Percentiles rank a stretch among this genome's conserved stretches.
These are phyloP conservation scores for Chloroceryle inda DNA, from an alignment of 2,797 vertebrate genomes.

Conservation along the genomic window DNA sequence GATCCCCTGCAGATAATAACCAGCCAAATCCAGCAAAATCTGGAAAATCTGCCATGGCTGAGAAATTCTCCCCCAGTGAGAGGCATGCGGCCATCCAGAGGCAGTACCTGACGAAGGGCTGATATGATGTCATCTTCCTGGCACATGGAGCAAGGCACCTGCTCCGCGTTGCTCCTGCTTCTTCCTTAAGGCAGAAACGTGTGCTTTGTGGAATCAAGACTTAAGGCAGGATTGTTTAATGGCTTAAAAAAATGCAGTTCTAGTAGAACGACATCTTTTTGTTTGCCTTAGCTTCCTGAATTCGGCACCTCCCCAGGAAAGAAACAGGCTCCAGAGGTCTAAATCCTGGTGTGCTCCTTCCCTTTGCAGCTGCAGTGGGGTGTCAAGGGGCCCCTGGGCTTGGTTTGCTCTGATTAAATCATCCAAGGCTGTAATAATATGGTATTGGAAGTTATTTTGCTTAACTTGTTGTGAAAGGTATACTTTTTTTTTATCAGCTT, in stretches of 20 bases:
- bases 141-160: neutral
- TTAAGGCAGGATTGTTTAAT: neutral
- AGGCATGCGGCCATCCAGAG: fast-evolving
- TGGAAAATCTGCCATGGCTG: fast-evolving
- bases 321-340: fast-evolving
- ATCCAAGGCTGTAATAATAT: fast-evolving
- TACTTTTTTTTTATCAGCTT: neutral
- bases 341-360: fast-evolving
- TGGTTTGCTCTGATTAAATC: fast-evolving
- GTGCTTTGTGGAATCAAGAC: fast-evolving
- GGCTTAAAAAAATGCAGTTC: neutral
- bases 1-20: fast-evolving
- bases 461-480: fast-evolving
- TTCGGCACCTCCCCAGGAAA: fast-evolving
- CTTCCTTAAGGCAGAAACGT: fast-evolving
- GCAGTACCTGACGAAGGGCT: neutral
- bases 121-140: neutral
- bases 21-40: fast-evolving
- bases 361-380: fast-evolving
- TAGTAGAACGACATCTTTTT: fast-evolving
- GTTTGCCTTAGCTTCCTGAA: neutral
- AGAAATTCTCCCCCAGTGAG: neutral
- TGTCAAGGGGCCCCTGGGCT: neutral
- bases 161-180: fast-evolving
- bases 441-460: neutral